Evolutionary conservation across 2,888 invertebrate species (phyloP).

Genomic region (Megamerina dolium): DNA sequence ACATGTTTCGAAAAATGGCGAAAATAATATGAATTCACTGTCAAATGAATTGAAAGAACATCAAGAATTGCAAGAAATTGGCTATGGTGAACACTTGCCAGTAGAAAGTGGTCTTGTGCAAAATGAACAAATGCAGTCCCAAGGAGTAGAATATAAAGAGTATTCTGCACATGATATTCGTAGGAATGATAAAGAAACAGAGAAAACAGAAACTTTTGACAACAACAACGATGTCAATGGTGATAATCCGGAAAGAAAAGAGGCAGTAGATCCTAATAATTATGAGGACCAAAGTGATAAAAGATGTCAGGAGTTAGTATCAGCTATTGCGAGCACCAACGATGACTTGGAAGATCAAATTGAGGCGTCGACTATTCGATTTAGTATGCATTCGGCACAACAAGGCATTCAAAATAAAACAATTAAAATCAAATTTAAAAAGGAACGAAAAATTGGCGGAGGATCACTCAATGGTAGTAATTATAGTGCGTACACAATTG

Average conservation of each 20-base stretch:
- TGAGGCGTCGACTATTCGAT: constrained; percentile 43
- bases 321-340: constrained; percentile 8
- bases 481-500: constrained; percentile 43
- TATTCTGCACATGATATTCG: neutral
- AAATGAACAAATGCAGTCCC: constrained; percentile 1
- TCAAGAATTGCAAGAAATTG: constrained; percentile 20
- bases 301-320: constrained; percentile 7
- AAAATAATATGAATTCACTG: neutral
- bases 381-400: constrained; percentile 39
- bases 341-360: constrained; percentile 40
- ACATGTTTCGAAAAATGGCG: neutral
- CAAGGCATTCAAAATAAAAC: constrained; percentile 43
- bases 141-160: neutral
- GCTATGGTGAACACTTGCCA: no score
- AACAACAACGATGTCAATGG: no score
- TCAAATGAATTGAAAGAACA: no score
- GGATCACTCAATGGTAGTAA: constrained; percentile 36
- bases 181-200: neutral
- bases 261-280: neutral
- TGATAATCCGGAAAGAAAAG: neutral
- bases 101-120: constrained; percentile 7
- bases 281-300: constrained; percentile 4
- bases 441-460: constrained; percentile 25
- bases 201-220: no score
- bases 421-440: constrained; percentile 48